Percentiles rank a stretch among this genome's conserved stretches.
Evolutionary conservation across 2,797 vertebrate genomes (phyloP).

Genomic region (Tokudaia muenninki): DNA sequence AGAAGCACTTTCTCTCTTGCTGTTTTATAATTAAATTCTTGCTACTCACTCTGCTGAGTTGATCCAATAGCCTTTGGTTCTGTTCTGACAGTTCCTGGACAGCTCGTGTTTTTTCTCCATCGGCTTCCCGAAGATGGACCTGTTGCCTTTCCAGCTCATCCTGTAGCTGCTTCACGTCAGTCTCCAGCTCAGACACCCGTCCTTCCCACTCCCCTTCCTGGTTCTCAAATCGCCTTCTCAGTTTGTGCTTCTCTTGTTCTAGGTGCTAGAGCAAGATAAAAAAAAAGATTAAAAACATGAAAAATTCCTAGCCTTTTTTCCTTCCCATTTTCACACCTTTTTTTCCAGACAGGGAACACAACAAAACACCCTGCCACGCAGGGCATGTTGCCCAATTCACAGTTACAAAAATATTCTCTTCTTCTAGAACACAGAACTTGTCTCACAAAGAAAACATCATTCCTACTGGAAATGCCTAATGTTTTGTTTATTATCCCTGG

Average conservation of each 20-base stretch:
- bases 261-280: slow-evolving; percentile 90
- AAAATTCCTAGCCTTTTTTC: neutral
- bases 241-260: slow-evolving; percentile 98
- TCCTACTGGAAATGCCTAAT: slow-evolving; percentile 39
- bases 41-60: slow-evolving; percentile 96
- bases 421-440: neutral
- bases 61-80: slow-evolving; percentile 98
- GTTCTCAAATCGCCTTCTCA: slow-evolving; percentile 95
- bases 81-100: slow-evolving; percentile 97
- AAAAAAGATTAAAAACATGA: neutral
- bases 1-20: slow-evolving; percentile 10
- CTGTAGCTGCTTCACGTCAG: slow-evolving; percentile 96
- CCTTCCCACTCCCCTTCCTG: slow-evolving; percentile 98
- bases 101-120: slow-evolving; percentile 94
- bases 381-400: slow-evolving; percentile 38
- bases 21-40: slow-evolving; percentile 13
- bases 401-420: slow-evolving; percentile 57
- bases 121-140: slow-evolving; percentile 94
- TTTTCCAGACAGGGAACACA: neutral
- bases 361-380: neutral
- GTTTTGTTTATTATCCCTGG: slow-evolving; percentile 28
- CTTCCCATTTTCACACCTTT: neutral
- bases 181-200: slow-evolving; percentile 97
- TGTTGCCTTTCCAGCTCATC: slow-evolving; percentile 96
- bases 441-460: slow-evolving; percentile 30